Base-by-base conservation (phyloP, 2,888 invertebrate species). In the Chrysolina haemoptera region DNA sequence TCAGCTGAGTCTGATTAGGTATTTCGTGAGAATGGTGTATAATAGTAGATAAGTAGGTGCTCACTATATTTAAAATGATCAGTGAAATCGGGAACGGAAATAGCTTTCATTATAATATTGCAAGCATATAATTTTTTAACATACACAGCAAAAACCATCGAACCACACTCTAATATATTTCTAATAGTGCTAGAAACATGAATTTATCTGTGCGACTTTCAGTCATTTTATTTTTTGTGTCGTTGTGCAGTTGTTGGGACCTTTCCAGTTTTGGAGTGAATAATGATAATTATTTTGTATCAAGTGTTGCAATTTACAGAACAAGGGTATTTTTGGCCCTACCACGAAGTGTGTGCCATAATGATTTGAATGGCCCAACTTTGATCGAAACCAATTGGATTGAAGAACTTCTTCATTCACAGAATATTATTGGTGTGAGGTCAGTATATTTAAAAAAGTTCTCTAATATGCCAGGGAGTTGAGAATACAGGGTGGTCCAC, bases 281-380 rank as follows among this genome's bases (percentile, higher is more conserved):
- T 22, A 73, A 76, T 48, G 70, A 78, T 41, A 71, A 79, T 43
- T 85, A 84, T 80, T 86, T 83, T 67, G 75, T 87, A 40, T 86
- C 86, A 70, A 87, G 86, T 80, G 85, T 89, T 22, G 84, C 86
- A 0, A 80, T 88, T 12, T 88, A 87, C 82, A 85, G 85, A 77
- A 87, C 86, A 74, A 85, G 87, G 48, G 89, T 86, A 8, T 89
- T 88, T 82, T 77, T 89, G 16, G 85, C 88, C 1, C 79, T 89
- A 67, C 88, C 89, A 3, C 82, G 88, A 79, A 83, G 80, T 73
- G 78, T 82, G 9, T 86, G 86, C 66, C 79, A 80, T 55, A 83
- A 84, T 62, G 83, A 83, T 43, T 50, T 79, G 40, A 83, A 82
- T 12, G 72, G 79, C 73, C 85, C 86, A 6, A 88, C 88, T 11